phyloP scores from a whole-genome alignment of 2,797 vertebrate genomes.

The Miichthys miiuy region DNA sequence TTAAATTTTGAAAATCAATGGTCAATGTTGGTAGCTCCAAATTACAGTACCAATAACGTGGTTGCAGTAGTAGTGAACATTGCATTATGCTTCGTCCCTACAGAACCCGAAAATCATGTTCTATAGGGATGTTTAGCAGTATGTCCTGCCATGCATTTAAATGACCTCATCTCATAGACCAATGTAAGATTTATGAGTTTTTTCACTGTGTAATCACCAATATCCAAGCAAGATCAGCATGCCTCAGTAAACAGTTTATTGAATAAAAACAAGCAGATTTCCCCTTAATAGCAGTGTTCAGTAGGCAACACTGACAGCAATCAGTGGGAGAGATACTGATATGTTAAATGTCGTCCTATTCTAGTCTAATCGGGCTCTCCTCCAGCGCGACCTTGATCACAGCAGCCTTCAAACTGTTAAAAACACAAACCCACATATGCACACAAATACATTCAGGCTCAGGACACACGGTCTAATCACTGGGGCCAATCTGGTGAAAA shows the following conservation, averaged over 20 bases:
- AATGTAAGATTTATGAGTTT: conserved; percentile 64
- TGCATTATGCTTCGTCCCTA: conserved; percentile 42
- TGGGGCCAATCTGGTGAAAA: conserved; percentile 80
- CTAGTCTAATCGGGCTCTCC: conserved; percentile 66
- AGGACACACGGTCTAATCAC: conserved; percentile 75
- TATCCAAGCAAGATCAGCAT: conserved; percentile 63
- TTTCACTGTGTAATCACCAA: conserved; percentile 68
- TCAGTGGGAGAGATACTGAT: conserved; percentile 39
- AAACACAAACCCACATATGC: conserved; percentile 15
- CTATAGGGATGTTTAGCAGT: conserved; percentile 59
- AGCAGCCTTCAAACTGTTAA: conserved; percentile 51
- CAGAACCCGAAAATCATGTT: conserved; percentile 54
- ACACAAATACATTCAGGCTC: conserved; percentile 22
- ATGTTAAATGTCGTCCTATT: conserved; percentile 51
- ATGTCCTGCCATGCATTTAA: conserved; percentile 72
- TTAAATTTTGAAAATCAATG: conserved; percentile 21
- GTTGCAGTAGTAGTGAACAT: conserved; percentile 40
- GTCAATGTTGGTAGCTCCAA: conserved; percentile 41
- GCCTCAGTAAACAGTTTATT: conserved; percentile 72
- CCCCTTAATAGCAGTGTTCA: conserved; percentile 51
- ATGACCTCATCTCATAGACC: conserved; percentile 66
- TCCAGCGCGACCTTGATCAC: conserved; percentile 69
- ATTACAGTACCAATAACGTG: conserved; percentile 54
- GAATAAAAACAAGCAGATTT: conserved; percentile 71
- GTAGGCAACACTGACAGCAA: conserved; percentile 44